Conservation (phyloP, 2,113 vertebrate genomes). For the Antidorcas marsupialis region DNA sequence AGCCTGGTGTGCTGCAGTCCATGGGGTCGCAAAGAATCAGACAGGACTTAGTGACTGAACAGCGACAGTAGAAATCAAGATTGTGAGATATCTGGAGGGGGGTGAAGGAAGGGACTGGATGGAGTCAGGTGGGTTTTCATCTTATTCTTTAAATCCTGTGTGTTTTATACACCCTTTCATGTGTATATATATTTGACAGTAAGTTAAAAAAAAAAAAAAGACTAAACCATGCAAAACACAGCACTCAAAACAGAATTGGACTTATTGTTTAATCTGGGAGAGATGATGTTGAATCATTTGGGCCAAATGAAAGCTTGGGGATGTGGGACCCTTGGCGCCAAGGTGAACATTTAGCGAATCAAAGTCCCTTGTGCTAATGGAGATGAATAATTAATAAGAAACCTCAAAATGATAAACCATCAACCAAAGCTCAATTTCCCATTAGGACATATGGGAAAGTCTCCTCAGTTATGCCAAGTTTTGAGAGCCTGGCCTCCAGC, state of each 20-base stretch:
- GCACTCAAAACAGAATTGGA: neutral
- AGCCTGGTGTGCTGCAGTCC: neutral
- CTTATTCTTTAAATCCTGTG: neutral
- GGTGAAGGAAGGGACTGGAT: neutral
- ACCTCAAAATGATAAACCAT: slow-evolving; percentile 15
- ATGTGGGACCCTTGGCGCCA: neutral
- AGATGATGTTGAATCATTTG: neutral
- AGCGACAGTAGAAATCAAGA: neutral
- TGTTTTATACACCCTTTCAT: neutral
- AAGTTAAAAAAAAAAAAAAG: neutral
- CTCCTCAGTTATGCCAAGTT: neutral
- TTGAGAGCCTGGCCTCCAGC: neutral
- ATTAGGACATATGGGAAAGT: neutral
- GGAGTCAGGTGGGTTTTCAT: neutral
- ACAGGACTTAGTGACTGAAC: neutral
- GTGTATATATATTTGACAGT: neutral
- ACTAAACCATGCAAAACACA: neutral
- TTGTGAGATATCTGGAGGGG: neutral
- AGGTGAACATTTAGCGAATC: neutral
- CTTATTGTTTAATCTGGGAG: neutral
- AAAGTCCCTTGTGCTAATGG: neutral
- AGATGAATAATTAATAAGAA: slow-evolving; percentile 36
- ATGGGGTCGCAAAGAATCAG: neutral
- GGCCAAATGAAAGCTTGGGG: neutral
- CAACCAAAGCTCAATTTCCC: neutral